These are phyloP conservation scores for Lipophrys pholis DNA, from an alignment of 2,113 vertebrate genomes.

Conservation along the genomic window DNA sequence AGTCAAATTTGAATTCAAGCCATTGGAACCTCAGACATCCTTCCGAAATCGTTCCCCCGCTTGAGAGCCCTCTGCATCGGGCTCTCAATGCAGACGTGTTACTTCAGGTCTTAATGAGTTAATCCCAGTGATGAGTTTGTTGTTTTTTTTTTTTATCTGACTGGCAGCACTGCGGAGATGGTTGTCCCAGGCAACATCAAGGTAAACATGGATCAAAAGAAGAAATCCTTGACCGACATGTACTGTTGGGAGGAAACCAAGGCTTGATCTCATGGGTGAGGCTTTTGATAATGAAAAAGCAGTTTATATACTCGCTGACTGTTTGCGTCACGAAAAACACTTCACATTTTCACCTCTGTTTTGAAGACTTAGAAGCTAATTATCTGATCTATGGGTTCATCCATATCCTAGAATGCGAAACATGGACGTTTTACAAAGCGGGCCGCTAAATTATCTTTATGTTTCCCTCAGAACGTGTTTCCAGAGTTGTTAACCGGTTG, in stretches of 20 bases:
- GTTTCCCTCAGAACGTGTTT: background rate
- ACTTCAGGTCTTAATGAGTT: too few species aligned
- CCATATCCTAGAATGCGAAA: too few species aligned
- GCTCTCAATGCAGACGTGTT: too few species aligned
- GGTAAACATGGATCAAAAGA: conserved; percentile 59
- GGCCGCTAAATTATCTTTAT: background rate
- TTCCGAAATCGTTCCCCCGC: too few species aligned
- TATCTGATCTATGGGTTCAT: too few species aligned
- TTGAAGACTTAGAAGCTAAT: too few species aligned
- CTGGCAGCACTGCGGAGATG: conserved; percentile 17
- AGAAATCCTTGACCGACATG: conserved; percentile 50
- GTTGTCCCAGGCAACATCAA: conserved; percentile 48
- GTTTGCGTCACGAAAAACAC: too few species aligned
- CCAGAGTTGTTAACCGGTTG: background rate
- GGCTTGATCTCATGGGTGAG: conserved; percentile 20
- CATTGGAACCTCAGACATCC: too few species aligned
- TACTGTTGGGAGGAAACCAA: conserved; percentile 33
- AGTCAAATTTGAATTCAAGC: too few species aligned
- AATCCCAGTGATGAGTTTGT: too few species aligned
- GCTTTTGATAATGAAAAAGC: conserved; percentile 17
- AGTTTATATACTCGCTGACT: background rate
- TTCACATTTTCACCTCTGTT: too few species aligned
- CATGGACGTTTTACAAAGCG: background rate
- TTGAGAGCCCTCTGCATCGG: too few species aligned
- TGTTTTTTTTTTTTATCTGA: conserved; percentile 35